These are phyloP conservation scores for Oxycera nigricornis DNA, from an alignment of 2,888 invertebrate species.

Conservation along the genomic window DNA sequence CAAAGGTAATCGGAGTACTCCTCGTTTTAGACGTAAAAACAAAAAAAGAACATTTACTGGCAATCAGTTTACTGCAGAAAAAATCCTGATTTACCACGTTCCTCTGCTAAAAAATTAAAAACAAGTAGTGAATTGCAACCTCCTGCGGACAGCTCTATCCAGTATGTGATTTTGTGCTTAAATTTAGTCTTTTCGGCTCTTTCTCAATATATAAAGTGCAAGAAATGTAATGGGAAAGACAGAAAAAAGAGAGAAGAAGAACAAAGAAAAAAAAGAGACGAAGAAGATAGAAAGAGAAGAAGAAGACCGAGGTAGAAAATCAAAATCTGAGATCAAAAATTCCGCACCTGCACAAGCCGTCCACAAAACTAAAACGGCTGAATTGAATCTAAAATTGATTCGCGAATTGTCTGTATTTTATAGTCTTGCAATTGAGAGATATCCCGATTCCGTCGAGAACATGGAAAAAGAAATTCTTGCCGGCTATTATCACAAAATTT, in stretches of 20 bases:
- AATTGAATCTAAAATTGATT: neutral
- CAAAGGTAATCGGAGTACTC: neutral
- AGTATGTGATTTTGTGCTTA: neutral
- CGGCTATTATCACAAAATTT: slow-evolving; percentile 15
- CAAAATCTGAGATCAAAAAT: slow-evolving; percentile 17
- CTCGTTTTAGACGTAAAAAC: neutral
- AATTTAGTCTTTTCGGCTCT: neutral
- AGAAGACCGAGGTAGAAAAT: neutral
- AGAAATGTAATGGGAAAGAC: neutral
- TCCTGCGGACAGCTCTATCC: neutral
- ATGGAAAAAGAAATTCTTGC: slow-evolving; percentile 14
- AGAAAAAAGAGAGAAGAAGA: slow-evolving; percentile 7
- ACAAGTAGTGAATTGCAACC: neutral
- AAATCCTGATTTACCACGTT: too few relatives aligned
- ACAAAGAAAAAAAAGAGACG: neutral
- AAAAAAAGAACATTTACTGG: neutral
- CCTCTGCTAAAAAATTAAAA: neutral
- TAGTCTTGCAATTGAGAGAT: slow-evolving; percentile 1
- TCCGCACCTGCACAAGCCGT: neutral
- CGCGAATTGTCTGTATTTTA: slow-evolving; percentile 7
- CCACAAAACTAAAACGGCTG: neutral
- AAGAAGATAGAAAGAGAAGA: neutral
- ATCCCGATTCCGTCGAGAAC: slow-evolving; percentile 3
- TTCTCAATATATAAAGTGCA: neutral
- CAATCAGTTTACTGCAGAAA: too few relatives aligned